These are phyloP conservation scores for Biston betularia DNA, from an alignment of 2,888 invertebrate species.

Conservation along the genomic window DNA sequence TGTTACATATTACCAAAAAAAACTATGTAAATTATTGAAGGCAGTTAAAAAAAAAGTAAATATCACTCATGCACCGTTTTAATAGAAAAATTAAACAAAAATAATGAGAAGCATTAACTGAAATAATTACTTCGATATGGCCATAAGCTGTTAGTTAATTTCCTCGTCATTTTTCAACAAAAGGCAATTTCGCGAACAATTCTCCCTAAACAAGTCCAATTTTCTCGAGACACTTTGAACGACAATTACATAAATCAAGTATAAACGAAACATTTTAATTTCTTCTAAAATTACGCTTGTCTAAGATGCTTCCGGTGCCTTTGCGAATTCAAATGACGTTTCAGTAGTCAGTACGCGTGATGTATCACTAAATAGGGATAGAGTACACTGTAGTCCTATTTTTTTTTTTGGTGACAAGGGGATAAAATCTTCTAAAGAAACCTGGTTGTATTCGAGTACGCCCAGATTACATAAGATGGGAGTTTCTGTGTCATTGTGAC, in stretches of 20 bases:
- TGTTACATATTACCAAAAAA: too few species aligned
- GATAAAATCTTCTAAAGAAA: too few species aligned
- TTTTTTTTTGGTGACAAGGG: too few species aligned
- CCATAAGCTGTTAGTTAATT: conserved; percentile 29
- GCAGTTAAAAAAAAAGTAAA: too few species aligned
- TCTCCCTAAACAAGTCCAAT: conserved; percentile 24
- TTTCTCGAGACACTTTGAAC: conserved; percentile 28
- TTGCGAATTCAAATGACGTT: conserved; percentile 58
- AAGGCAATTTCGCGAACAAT: conserved; percentile 38
- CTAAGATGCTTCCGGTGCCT: conserved; percentile 54
- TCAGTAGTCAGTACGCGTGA: conserved; percentile 36
- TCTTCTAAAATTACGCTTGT: conserved; percentile 51
- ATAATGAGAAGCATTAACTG: conserved; percentile 7
- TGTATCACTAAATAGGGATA: conserved; percentile 2
- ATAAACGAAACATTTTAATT: conserved; percentile 49
- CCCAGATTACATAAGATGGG: too few species aligned
- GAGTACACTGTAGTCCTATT: not conserved
- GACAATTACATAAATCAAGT: conserved; percentile 36
- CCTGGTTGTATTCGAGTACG: too few species aligned
- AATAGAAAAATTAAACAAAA: not conserved
- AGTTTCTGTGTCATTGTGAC: too few species aligned
- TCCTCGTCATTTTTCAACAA: conserved; percentile 30
- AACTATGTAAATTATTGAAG: too few species aligned
- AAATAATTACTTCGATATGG: conserved; percentile 23
- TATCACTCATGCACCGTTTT: not conserved